These are phyloP conservation scores for Plagodis dolabraria DNA, from an alignment of 2,888 invertebrate genomes.

Conservation along the genomic window DNA sequence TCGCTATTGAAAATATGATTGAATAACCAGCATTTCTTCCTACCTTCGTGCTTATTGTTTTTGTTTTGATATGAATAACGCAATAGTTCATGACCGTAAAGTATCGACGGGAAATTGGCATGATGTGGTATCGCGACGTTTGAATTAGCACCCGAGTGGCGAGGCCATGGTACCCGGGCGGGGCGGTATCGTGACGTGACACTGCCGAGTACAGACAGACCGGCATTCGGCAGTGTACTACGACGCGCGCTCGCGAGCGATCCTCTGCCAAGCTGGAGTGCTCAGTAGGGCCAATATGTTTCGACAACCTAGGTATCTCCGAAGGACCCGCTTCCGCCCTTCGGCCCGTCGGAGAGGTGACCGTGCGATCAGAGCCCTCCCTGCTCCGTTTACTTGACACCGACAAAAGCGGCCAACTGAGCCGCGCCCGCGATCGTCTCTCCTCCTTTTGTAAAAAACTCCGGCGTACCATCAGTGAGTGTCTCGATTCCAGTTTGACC, in stretches of 20 bases:
- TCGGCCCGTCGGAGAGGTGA: conserved; percentile 72
- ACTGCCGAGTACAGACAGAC: conserved; percentile 48
- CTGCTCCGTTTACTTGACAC: conserved; percentile 73
- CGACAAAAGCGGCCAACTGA: conserved; percentile 74
- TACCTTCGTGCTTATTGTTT: conserved; percentile 20
- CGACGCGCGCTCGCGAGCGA: conserved; percentile 77
- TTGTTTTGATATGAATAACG: conserved; percentile 31
- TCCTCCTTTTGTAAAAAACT: conserved; percentile 81
- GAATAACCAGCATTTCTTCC: conserved; percentile 1
- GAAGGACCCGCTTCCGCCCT: conserved; percentile 63
- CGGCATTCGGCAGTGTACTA: conserved; percentile 64
- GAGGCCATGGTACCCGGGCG: conserved; percentile 59
- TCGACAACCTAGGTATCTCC: conserved; percentile 80
- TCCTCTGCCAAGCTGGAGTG: conserved; percentile 78
- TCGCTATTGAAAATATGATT: conserved; percentile 2
- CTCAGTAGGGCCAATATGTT: conserved; percentile 80
- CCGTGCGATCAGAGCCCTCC: conserved; percentile 74
- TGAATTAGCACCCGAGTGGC: conserved; percentile 65
- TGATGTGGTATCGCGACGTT: conserved; percentile 53
- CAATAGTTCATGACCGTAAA: conserved; percentile 33
- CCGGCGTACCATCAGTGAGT: conserved; percentile 82
- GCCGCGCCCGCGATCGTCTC: conserved; percentile 75
- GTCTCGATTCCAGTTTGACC: conserved; percentile 37
- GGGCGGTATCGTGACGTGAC: conserved; percentile 44
- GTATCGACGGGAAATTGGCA: conserved; percentile 33